Evolutionary conservation across 2,113 vertebrate genomes (phyloP).

Genomic region (Irena cyanogastra): DNA sequence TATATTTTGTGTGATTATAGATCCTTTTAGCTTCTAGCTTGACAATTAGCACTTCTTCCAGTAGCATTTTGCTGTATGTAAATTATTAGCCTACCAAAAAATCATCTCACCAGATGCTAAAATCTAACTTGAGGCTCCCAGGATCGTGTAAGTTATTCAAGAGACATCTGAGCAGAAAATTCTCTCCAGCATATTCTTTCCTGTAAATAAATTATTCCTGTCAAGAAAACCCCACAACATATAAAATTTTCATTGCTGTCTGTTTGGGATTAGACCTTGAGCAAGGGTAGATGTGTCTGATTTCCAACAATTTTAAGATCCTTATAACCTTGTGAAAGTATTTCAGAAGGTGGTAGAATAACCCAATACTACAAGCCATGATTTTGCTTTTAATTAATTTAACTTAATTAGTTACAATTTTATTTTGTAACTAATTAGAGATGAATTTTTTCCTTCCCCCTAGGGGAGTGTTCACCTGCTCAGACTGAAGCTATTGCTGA

Average conservation of each 20-base stretch:
- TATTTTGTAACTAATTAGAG: not conserved
- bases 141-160: not conserved
- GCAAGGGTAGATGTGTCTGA: not conserved
- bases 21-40: not conserved
- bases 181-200: not conserved
- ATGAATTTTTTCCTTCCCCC: not conserved
- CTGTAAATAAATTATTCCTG: not conserved
- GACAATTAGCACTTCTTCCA: not conserved
- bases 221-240: not conserved
- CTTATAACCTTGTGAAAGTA: not conserved
- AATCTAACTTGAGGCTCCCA: not conserved
- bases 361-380: not conserved
- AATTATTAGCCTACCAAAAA: not conserved
- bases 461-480: constrained; percentile 81
- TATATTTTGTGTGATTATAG: not conserved
- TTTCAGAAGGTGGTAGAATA: not conserved
- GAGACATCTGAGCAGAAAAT: not conserved
- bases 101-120: not conserved
- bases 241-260: not conserved
- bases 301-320: not conserved
- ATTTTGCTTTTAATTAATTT: not conserved
- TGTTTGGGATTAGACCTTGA: not conserved
- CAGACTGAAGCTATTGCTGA: constrained; percentile 77
- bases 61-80: not conserved
- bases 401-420: not conserved